Evolutionary conservation across 2,113 vertebrate species (phyloP).

Genomic region (Oreochromis tanganicae): DNA sequence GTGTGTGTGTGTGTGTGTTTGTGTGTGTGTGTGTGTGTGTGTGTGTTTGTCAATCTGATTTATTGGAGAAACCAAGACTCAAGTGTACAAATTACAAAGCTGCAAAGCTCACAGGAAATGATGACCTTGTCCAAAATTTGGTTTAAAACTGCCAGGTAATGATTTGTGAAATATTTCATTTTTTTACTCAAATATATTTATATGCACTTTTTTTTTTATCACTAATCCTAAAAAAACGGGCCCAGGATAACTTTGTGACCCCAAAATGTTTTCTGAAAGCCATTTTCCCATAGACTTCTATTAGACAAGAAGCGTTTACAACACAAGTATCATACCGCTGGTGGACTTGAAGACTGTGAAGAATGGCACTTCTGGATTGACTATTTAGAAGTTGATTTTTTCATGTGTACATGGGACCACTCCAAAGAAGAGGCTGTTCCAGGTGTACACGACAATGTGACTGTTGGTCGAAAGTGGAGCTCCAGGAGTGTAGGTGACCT

Average conservation of each 20-base stretch:
- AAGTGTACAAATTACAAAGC: not conserved
- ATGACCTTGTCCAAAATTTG: not conserved
- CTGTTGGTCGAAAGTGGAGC: not conserved
- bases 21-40: not conserved
- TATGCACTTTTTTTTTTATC: rapidly evolving
- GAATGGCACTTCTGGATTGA: not conserved
- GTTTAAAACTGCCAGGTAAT: not conserved
- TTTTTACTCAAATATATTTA: not conserved
- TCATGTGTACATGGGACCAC: not conserved
- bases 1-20: not conserved
- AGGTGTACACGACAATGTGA: not conserved
- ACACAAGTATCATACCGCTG: not conserved
- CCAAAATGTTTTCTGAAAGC: not conserved
- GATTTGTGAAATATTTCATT: not conserved
- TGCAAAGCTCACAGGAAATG: not conserved
- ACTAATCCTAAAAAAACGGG: rapidly evolving
- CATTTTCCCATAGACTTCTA: rapidly evolving
- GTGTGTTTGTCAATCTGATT: not conserved
- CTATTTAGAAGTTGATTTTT: not conserved
- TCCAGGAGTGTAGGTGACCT: not conserved
- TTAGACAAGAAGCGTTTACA: not conserved
- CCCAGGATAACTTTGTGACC: not conserved
- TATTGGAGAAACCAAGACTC: not conserved
- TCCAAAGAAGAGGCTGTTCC: not conserved
- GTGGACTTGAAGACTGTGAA: not conserved